These are phyloP conservation scores for Rotaria sp. DNA, from an alignment of 2,888 invertebrate species.

Conservation along the genomic window DNA sequence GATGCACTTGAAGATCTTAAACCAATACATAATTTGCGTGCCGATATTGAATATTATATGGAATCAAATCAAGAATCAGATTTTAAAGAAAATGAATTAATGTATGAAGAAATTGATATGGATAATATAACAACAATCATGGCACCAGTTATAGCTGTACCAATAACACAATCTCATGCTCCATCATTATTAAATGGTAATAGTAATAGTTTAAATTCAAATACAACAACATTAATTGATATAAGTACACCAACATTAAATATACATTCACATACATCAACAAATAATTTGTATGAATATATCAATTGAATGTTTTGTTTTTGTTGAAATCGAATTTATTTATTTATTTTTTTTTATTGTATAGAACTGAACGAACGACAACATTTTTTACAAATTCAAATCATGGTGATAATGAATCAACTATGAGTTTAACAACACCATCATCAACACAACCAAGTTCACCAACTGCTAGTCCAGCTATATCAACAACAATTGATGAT, in stretches of 20 bases:
- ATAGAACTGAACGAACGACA: background rate
- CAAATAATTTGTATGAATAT: background rate
- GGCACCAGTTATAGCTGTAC: background rate
- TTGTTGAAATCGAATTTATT: background rate
- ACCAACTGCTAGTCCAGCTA: slow-evolving; percentile 7
- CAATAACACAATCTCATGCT: background rate
- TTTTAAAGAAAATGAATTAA: slow-evolving; percentile 75
- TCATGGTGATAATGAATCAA: background rate
- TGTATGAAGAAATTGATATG: slow-evolving; percentile 91
- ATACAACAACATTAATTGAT: background rate
- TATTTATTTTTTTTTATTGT: too few relatives aligned
- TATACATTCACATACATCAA: background rate
- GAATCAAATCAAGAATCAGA: slow-evolving; percentile 88
- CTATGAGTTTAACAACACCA: background rate
- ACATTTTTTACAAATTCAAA: background rate
- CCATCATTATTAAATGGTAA: background rate
- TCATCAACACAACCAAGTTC: slow-evolving; percentile 12
- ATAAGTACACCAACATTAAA: background rate
- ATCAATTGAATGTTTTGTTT: too few relatives aligned
- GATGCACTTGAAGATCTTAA: slow-evolving; percentile 82
- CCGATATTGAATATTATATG: slow-evolving; percentile 94
- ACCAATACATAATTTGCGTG: slow-evolving; percentile 86
- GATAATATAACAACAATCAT: slow-evolving; percentile 47
- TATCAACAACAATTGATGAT: background rate
- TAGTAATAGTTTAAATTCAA: slow-evolving; percentile 1